Base-by-base conservation (phyloP, 2,113 vertebrate species). In the Ctenomys sociabilis region DNA sequence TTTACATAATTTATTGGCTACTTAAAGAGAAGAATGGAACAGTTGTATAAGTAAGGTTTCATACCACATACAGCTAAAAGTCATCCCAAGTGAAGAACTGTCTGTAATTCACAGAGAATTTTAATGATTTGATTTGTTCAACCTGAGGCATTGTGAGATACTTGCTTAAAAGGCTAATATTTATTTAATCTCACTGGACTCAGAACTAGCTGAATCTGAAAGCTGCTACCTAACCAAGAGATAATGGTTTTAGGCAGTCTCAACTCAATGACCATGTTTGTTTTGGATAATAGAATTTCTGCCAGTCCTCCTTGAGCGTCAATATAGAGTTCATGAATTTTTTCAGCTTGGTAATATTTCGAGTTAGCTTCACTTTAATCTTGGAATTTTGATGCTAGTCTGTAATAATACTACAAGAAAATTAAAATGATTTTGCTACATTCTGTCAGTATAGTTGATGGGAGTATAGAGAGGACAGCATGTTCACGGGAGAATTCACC, bases 351-450 rank as follows among this genome's bases (percentile, higher is more conserved):
- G 54, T 89, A 93, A 64, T 66, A 78, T 30, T 9, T 28, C 4
- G 72, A 5, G 3, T 68, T 43, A 35, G n/a, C 13, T 7, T 91
- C 24, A 1, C 64, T 68, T 95, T 86, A 28, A 59, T n/a, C 1
- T 83, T 85, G 7, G 32, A 91, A 28, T 80, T 32, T 26, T 43
- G 17, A 64, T 35, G 80, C 16, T 49, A 84, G 3, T 5, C 32
- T 70, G 52, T 84, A 68, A 68, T 78, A 80, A 66, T 86, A 82
- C 1, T 7, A 63, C 49, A 75, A 77, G 52, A 61, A 7, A 93
- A 52, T 7, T 85, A 9, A 84, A 54, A 93, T 97, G 21, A 96
- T 88, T 94, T 61, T 91, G 1, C 61, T 21, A 3, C 26, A 35
- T 19, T 4, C 10, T 81, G 52, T 64, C 72, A 64, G 24, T 43